Conservation (phyloP, 2,888 invertebrate species). For the Eubasilissa splendida region DNA sequence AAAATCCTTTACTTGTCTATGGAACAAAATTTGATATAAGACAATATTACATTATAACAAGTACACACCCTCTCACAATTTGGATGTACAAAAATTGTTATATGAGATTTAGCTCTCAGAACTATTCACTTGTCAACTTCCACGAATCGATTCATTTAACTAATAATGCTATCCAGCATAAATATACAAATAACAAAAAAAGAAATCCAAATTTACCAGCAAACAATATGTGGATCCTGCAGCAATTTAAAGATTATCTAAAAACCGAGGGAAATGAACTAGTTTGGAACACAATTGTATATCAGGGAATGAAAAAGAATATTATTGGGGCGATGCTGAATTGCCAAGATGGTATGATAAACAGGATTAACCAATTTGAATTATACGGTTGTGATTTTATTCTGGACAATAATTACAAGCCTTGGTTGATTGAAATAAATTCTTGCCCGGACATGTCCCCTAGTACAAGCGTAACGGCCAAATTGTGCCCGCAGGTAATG, state of each 20-base stretch:
- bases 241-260: constrained; percentile 79
- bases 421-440: constrained; percentile 95
- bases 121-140: constrained; percentile 83
- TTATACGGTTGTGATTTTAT: constrained; percentile 95
- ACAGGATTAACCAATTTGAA: constrained; percentile 86
- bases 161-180: constrained; percentile 89
- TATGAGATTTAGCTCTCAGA: constrained; percentile 88
- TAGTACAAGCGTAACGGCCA: constrained; percentile 87
- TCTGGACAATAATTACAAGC: constrained; percentile 86
- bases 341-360: constrained; percentile 81
- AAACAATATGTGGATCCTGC: constrained; percentile 89
- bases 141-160: constrained; percentile 91
- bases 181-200: constrained; percentile 73
- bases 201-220: constrained; percentile 78
- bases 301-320: constrained; percentile 88
- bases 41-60: constrained; percentile 90
- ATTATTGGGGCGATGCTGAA: constrained; percentile 86
- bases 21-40: constrained; percentile 93
- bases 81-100: constrained; percentile 92
- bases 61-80: constrained; percentile 83
- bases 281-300: constrained; percentile 83
- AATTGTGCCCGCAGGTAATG: constrained; percentile 85
- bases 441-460: constrained; percentile 87
- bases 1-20: constrained; percentile 85
- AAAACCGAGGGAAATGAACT: constrained; percentile 72